These are phyloP conservation scores for Slavum lentiscoides DNA, from an alignment of 2,888 invertebrate species.

Conservation along the genomic window DNA sequence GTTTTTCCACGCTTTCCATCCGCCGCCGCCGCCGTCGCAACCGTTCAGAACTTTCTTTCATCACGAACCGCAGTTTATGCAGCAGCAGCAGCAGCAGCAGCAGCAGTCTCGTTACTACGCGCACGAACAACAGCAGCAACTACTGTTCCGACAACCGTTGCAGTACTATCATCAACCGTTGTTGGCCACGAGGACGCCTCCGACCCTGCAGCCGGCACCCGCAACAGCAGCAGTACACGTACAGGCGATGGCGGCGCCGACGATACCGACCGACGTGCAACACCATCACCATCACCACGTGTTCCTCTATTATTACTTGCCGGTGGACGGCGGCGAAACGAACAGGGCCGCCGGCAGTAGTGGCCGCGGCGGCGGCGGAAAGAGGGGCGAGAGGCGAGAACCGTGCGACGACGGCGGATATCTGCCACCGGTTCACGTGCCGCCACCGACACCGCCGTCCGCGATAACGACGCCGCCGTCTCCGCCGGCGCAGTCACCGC, in stretches of 20 bases:
- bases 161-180: neutral
- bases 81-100: no score
- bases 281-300: constrained; percentile 30
- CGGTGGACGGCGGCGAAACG: neutral
- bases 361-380: neutral
- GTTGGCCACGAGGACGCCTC: neutral
- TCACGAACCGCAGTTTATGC: neutral
- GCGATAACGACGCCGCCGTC: neutral
- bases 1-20: neutral
- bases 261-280: neutral
- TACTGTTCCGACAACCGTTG: constrained; percentile 15
- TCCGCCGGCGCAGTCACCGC: neutral
- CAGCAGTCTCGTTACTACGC: neutral
- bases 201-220: no score
- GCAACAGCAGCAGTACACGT: no score
- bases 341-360: neutral
- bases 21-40: neutral
- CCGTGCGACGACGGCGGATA: neutral
- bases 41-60: neutral
- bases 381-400: neutral
- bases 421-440: neutral
- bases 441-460: neutral
- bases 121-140: neutral
- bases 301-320: constrained; percentile 11
- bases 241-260: neutral